Evolutionary conservation across 2,113 vertebrate species (phyloP).

Genomic region (Anser brachyrhynchus): DNA sequence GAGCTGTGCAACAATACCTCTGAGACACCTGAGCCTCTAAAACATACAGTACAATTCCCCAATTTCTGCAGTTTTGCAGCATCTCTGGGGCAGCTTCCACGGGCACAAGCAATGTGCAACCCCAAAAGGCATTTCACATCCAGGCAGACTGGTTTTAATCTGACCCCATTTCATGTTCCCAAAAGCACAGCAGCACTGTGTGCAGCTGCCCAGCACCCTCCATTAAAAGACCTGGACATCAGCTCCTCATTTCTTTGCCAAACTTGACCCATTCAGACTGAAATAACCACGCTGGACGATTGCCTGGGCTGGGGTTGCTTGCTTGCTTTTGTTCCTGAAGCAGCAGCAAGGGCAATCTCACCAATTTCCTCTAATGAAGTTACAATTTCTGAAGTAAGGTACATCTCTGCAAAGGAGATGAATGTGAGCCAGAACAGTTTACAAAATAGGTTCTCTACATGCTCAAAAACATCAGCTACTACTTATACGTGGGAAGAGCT

Average conservation of each 20-base stretch:
- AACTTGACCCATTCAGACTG: not conserved
- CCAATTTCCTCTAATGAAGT: not conserved
- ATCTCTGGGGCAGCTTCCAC: rapidly evolving
- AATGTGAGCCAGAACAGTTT: not conserved
- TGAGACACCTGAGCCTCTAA: not conserved
- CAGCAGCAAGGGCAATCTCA: constrained; percentile 17
- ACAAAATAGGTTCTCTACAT: not conserved
- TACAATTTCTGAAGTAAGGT: not conserved
- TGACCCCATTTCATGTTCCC: not conserved
- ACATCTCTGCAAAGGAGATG: not conserved
- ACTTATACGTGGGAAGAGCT: not conserved
- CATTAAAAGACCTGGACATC: rapidly evolving
- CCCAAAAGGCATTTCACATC: not conserved
- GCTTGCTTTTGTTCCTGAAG: not conserved
- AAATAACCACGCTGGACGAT: not conserved
- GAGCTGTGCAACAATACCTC: rapidly evolving
- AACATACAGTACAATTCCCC: not conserved
- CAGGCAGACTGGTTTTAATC: not conserved
- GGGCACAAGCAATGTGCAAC: not conserved
- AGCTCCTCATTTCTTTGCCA: not conserved
- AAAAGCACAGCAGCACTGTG: rapidly evolving
- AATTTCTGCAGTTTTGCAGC: not conserved
- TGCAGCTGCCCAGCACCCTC: rapidly evolving
- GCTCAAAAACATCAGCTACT: not conserved
- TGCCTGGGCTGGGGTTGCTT: not conserved